Conservation (phyloP, 1,140 invertebrate genomes). For the Cataglyphis hispanica region DNA sequence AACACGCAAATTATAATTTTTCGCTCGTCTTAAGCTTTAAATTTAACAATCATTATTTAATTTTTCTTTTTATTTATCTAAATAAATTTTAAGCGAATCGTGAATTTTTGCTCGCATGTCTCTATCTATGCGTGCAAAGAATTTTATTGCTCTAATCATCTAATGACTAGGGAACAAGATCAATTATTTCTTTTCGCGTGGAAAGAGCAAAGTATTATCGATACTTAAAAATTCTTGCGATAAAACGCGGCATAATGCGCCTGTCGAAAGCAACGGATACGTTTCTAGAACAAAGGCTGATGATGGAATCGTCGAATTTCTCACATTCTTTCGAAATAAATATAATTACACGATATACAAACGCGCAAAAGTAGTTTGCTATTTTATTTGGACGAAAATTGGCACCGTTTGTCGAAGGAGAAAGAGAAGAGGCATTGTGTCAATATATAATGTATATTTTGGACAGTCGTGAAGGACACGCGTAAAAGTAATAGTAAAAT, state of each 20-base stretch:
- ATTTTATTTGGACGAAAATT: neutral
- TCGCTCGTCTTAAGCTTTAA: too few relatives aligned
- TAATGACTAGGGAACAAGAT: neutral
- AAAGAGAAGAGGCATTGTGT: neutral
- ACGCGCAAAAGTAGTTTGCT: neutral
- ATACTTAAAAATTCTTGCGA: neutral
- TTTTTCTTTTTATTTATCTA: too few relatives aligned
- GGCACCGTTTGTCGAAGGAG: neutral
- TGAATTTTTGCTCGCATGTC: too few relatives aligned
- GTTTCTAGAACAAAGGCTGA: slow-evolving; percentile 27
- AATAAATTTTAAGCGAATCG: too few relatives aligned
- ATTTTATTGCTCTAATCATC: neutral
- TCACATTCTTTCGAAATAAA: slow-evolving; percentile 31
- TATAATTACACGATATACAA: neutral
- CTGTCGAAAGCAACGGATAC: slow-evolving; percentile 19
- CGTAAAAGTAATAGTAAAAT: neutral
- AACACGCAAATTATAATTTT: too few relatives aligned
- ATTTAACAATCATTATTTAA: too few relatives aligned
- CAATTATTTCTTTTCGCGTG: neutral
- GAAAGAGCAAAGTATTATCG: neutral
- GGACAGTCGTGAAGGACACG: neutral
- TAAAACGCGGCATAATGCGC: neutral
- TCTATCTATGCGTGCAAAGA: neutral
- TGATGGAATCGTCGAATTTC: neutral
- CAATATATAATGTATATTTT: neutral